Evolutionary conservation across 2,113 vertebrate species (phyloP), one percentile per base, ranked within the genome.

Genomic region (Gila orcuttii): DNA sequence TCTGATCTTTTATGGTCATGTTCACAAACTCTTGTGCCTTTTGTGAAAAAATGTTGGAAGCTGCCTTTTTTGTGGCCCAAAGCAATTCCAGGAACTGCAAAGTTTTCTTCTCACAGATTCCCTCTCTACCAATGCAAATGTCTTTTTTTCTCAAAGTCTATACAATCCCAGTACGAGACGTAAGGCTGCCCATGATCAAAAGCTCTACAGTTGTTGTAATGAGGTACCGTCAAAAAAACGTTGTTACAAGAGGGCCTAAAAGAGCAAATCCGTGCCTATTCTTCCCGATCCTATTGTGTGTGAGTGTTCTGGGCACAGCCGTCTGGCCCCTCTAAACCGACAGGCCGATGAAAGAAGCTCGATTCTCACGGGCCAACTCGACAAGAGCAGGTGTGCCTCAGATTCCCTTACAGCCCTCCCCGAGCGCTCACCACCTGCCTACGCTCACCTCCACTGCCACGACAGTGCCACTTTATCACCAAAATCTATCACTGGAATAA

Each of bases 301-400:
- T 31, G 86, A 84, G 86, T 78, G 69, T 82, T 79, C 74, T 83
- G 80, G 75, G 52, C 88, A 85, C 86, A 87, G 89, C 86, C 84
- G 75, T 86, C 91, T 90, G 88, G 85, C 91, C 90, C 90, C 91
- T 91, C 93, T 89, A 64, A 84, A 93, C 88, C 75, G 79, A 39
- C 69, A 71, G 39, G 85, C 82, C 87, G 74, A 47, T 93, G 93
- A 94, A 94, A 89, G 93, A 90, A 88, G 86, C 83, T 91, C 74
- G 90, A 90, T 92, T 94, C 93, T 92, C 93, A 94, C 91, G 88
- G 89, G 84, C 90, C 91, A 91, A 92, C 91, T 92, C 89, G 87
- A 86, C 92, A 91, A 90, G 89, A 93, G 91, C 93, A 95, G 95
- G 95, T 93, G 95, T 94, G 93, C 88, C 91, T 88, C 87, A 91